phyloP scores from a whole-genome alignment of 2,113 vertebrate species.

The Sphyrna mokarran region DNA sequence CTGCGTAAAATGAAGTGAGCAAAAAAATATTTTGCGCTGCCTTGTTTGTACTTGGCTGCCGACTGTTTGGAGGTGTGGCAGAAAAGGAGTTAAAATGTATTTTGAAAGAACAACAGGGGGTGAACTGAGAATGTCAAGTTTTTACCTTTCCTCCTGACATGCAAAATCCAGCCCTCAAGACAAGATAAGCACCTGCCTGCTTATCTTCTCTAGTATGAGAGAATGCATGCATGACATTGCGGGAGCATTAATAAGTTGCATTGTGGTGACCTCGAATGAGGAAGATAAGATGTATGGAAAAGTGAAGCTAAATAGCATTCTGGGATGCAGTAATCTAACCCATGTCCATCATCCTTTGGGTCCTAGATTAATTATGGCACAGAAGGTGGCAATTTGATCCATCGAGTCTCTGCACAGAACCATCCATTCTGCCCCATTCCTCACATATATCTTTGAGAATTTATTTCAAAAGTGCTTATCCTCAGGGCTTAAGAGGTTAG shows the following conservation, averaged over 20 bases:
- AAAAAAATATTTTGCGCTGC: not conserved
- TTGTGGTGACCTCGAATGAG: not conserved
- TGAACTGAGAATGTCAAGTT: not conserved
- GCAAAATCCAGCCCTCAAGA: not conserved
- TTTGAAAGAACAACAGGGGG: not conserved
- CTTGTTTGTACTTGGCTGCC: not conserved
- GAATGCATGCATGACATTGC: not conserved
- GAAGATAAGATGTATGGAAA: not conserved
- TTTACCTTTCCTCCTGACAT: not conserved
- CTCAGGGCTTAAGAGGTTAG: too few relatives aligned
- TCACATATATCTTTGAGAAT: too few relatives aligned
- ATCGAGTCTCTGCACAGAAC: too few relatives aligned
- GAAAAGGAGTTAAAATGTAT: not conserved
- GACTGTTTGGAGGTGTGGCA: too few relatives aligned
- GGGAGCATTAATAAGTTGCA: not conserved
- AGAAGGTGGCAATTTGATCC: too few relatives aligned
- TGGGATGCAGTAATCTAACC: not conserved
- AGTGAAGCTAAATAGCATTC: not conserved
- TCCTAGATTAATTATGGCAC: too few relatives aligned
- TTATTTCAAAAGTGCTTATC: too few relatives aligned
- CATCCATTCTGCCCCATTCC: too few relatives aligned
- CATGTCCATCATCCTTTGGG: not conserved
- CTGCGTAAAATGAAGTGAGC: not conserved
- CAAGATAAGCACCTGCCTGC: not conserved
- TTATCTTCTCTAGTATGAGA: not conserved